Base-by-base conservation (phyloP, 2,797 vertebrate genomes). In the Manis pentadactyla region DNA sequence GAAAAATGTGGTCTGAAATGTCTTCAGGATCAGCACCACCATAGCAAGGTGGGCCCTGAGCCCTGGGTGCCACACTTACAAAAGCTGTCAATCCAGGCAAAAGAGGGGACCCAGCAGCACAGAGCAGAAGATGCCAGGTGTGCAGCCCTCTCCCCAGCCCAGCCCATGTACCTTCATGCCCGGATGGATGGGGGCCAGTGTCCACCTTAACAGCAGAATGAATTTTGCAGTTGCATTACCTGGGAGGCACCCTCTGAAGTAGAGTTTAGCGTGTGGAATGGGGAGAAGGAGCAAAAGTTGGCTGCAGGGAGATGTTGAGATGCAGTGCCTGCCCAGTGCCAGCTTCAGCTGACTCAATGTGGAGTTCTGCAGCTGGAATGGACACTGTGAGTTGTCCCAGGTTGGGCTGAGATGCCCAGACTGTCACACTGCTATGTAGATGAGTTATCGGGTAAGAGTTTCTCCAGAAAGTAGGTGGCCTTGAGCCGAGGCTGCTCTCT, bases 321-420 rank as follows among this genome's bases (percentile, higher is more conserved):
- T 51, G 19, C 59, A 46, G 0, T 12, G 1, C 19, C 6, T 31
- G 11, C 63, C 9, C 19, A 13, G 1, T 31, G 27, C 5, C 10
- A 64, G 63, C 27, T 63, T 59, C 17, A 46, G 34, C 27, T 27
- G 3, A 61, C 12, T 51, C 29, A 51, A 17, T 57, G 55, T 81
- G 69, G 39, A 79, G 25, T 46, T 59, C 17, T 87, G 15, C 5
- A 51, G 3, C 29, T 57, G 10, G 25, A 63, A 17, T 18, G 55
- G 66, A 23, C 61, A 4, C 0, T 31, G 29, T 23, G 73, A 63
- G 14, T 10, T 75, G 9, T 78, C 34, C 7, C 5, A 14, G 23
- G 7, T 23, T 61, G 12, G 7, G 11, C 4, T 4, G 53, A 89
- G 59, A 42, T 51, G 53, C 51, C 59, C 57, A 25, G 39, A 18